phyloP scores from a whole-genome alignment of 1,140 invertebrate genomes.

The Cryptotermes secundus region DNA sequence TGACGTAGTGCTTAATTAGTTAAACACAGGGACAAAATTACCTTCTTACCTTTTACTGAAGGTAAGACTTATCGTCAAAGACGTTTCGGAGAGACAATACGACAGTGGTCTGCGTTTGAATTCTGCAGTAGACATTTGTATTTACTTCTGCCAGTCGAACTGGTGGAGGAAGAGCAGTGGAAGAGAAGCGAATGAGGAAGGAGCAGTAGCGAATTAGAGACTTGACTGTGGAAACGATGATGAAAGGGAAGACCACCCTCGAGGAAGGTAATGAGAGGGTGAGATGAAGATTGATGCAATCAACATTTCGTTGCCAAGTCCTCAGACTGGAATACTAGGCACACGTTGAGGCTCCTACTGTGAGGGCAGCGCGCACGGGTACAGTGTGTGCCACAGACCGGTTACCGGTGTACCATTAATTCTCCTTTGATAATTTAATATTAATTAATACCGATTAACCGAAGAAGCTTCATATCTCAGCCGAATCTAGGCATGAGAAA shows the following conservation, averaged over 20 bases:
- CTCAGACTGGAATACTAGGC: not conserved
- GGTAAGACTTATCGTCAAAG: too few species aligned
- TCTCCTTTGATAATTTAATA: too few species aligned
- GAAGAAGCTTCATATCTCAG: too few species aligned
- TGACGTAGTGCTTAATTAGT: too few species aligned
- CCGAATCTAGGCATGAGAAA: too few species aligned
- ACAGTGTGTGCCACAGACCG: not conserved
- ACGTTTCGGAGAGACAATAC: too few species aligned
- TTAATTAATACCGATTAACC: too few species aligned
- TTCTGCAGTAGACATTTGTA: not conserved
- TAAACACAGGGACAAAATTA: too few species aligned
- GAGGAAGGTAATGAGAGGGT: not conserved
- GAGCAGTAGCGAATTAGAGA: slow-evolving; percentile 2
- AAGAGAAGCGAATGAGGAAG: not conserved
- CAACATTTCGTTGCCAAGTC: not conserved
- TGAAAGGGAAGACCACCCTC: not conserved
- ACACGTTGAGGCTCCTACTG: not conserved
- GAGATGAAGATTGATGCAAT: not conserved
- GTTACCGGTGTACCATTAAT: too few species aligned
- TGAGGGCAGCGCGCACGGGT: not conserved
- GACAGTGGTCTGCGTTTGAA: too few species aligned
- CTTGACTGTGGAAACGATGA: not conserved
- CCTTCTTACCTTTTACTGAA: too few species aligned
- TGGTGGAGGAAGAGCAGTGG: not conserved
- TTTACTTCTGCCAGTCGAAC: not conserved